These are phyloP conservation scores for Ophion ellenae DNA, from an alignment of 2,888 invertebrate species.

Conservation along the genomic window DNA sequence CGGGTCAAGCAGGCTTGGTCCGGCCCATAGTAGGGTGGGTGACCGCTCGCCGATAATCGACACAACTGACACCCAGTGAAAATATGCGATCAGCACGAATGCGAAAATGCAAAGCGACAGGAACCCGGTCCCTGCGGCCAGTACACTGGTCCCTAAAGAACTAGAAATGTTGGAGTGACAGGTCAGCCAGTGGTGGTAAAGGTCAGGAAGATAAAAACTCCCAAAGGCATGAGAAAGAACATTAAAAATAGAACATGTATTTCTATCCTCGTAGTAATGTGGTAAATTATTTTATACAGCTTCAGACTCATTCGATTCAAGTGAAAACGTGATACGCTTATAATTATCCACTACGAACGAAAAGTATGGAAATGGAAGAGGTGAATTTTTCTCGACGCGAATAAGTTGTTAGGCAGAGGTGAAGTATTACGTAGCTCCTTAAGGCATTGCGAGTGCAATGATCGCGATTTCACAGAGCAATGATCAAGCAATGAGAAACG, in stretches of 20 bases:
- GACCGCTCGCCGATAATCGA: neutral
- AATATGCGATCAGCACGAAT: too few species aligned
- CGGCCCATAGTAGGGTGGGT: neutral
- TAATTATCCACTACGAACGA: neutral
- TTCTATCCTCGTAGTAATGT: neutral
- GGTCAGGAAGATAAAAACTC: neutral
- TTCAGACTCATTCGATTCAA: neutral
- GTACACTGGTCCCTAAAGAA: neutral
- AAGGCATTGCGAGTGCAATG: slow-evolving; percentile 13
- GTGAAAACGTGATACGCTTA: neutral
- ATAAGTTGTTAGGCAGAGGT: slow-evolving; percentile 1
- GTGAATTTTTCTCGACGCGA: slow-evolving; percentile 3
- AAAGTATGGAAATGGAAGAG: slow-evolving; percentile 2
- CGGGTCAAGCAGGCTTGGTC: neutral
- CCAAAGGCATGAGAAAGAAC: neutral
- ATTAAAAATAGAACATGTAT: neutral
- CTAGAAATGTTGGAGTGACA: neutral
- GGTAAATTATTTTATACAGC: neutral
- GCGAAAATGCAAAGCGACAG: too few species aligned
- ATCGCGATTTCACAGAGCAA: slow-evolving; percentile 56
- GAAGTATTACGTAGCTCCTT: slow-evolving; percentile 9
- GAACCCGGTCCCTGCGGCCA: neutral
- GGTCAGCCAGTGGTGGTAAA: neutral
- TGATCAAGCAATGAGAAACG: slow-evolving; percentile 16
- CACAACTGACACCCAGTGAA: too few species aligned